These are phyloP conservation scores for Ophion costatus DNA, from an alignment of 2,888 invertebrate genomes.

Conservation along the genomic window DNA sequence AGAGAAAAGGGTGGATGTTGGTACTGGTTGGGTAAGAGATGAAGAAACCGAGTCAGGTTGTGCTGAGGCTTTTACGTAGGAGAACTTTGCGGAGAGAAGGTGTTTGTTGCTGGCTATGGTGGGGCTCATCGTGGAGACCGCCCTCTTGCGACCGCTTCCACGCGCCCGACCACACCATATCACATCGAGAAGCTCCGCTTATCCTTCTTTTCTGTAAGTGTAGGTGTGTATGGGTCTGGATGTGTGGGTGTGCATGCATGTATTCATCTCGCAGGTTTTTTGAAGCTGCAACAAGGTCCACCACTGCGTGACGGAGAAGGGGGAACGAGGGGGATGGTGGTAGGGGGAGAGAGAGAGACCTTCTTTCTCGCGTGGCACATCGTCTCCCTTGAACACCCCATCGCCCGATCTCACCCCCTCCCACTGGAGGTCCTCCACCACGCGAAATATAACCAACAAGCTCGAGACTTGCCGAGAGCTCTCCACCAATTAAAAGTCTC, in stretches of 20 bases:
- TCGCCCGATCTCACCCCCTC: constrained; percentile 59
- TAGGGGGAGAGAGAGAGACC: constrained; percentile 28
- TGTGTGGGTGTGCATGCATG: constrained; percentile 10
- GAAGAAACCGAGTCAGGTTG: constrained; percentile 17
- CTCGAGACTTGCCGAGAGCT: constrained; percentile 60
- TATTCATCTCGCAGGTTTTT: constrained; percentile 53
- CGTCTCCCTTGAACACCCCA: constrained; percentile 50
- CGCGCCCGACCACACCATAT: constrained; percentile 55
- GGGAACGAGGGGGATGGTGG: constrained; percentile 1
- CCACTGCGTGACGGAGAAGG: constrained; percentile 18
- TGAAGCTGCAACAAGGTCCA: constrained; percentile 52
- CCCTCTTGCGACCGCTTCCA: constrained; percentile 63
- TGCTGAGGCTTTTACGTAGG: constrained; percentile 11
- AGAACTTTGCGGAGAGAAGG: constrained; percentile 69
- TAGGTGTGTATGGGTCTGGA: constrained; percentile 22
- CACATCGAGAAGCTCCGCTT: constrained; percentile 67
- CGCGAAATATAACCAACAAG: constrained; percentile 65
- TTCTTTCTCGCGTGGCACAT: constrained; percentile 58
- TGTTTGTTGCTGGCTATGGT: constrained; percentile 75
- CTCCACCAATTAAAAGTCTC: constrained; percentile 82
- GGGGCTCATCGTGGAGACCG: constrained; percentile 72
- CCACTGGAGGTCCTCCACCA: constrained; percentile 62
- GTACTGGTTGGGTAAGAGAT: constrained; percentile 14
- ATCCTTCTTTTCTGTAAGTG: constrained; percentile 58
- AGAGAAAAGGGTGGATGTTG: constrained; percentile 32